Evolutionary conservation across 2,113 vertebrate genomes (phyloP), one percentile per base, ranked within the genome.

Genomic region (Lota lota): DNA sequence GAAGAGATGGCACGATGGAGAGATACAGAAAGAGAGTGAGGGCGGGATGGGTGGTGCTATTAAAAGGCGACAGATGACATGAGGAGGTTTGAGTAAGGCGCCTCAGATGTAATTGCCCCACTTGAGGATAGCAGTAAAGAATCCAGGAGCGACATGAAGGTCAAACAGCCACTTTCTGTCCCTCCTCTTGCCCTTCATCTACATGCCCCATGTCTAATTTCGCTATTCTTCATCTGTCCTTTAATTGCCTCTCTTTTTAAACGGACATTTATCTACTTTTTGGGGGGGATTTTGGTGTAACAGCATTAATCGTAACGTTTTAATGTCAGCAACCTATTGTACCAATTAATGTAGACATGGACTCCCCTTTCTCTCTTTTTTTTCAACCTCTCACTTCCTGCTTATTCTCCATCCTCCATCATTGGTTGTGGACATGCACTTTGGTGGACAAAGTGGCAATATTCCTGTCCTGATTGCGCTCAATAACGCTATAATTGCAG

Each of bases 401-500:
- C 22, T 12, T 67, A 40, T 70, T 28, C 58, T 18, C 66, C 36
- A 33, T 4, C 28, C 28, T 33, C 28, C 28, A 4, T 4, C 28
- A 6, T 33, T 33, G 28, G 28, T 6, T 33, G 28, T 33, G 28
- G 28, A 33, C 28, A 4, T 2, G 28, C 28, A 33, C 28, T 33
- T 6, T 33, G 28, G 28, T 33, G 28, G 28, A 33, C 7, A 33
- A 47, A 82, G 77, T 58, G 54, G 64, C 64, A 62, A 82, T 79
- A 81, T 85, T 85, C 40, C 66, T 67, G 69, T 72, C 66, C 82
- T 66, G 70, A 79, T 68, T 54, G 66, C 74, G 82, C 84, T 87
- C 80, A 84, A 78, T 78, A 79, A 72, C 74, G 61, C 40, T 59
- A 66, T 83, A 82, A 87, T 82, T 85, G 80, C 64, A 70, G 78